phyloP scores from a whole-genome alignment of 1,140 invertebrate species.

The Nebria ingens region DNA sequence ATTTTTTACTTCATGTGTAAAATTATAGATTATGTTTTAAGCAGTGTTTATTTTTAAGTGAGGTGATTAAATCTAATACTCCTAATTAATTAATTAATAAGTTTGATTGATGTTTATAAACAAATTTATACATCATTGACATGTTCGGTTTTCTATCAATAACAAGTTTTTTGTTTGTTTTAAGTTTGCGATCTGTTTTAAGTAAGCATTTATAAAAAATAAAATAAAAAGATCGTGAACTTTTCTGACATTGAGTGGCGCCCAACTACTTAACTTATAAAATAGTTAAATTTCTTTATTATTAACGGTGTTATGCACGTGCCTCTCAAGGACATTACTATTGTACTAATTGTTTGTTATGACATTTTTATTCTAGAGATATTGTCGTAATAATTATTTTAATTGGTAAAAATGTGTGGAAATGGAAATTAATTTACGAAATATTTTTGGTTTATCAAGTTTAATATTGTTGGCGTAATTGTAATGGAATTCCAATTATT shows the following conservation, averaged over 20 bases:
- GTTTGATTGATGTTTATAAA: neutral
- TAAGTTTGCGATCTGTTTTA: neutral
- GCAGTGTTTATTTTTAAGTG: too few relatives aligned
- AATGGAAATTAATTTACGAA: too few relatives aligned
- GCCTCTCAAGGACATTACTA: neutral
- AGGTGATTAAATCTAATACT: too few relatives aligned
- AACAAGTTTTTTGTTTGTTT: neutral
- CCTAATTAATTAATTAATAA: too few relatives aligned
- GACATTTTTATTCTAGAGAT: neutral
- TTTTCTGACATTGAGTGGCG: neutral
- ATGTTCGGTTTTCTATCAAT: neutral
- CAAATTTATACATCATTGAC: neutral
- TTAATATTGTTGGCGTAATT: too few relatives aligned
- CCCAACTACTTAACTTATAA: neutral
- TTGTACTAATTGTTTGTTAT: neutral
- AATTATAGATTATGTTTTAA: too few relatives aligned
- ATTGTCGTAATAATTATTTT: neutral
- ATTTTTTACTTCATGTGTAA: too few relatives aligned
- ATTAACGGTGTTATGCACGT: neutral
- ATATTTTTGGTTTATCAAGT: too few relatives aligned
- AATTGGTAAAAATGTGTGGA: too few relatives aligned
- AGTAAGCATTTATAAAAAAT: neutral
- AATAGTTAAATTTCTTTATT: neutral
- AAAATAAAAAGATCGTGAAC: neutral
- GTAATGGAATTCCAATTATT: too few relatives aligned